phyloP scores from a whole-genome alignment of 2,888 invertebrate genomes.

The Monopis laevigella region DNA sequence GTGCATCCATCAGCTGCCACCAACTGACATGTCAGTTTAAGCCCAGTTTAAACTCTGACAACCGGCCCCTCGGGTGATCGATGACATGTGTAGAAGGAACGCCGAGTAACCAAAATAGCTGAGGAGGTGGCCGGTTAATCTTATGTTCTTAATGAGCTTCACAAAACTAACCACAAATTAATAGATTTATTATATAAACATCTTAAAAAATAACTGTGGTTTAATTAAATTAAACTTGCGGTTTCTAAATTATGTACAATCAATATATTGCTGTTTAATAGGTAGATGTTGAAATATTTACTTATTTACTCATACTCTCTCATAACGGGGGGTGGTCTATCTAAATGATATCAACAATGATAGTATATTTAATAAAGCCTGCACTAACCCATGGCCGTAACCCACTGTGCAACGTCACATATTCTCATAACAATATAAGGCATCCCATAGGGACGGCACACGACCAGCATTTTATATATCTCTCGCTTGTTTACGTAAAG shows the following conservation, averaged over 20 bases:
- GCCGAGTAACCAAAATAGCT: slow-evolving; percentile 44
- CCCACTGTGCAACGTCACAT: slow-evolving; percentile 35
- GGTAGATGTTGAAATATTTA: too few species aligned
- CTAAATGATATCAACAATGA: slow-evolving; percentile 3
- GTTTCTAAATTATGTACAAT: too few species aligned
- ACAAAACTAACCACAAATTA: slow-evolving; percentile 8
- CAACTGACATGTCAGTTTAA: slow-evolving; percentile 31
- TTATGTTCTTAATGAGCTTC: slow-evolving; percentile 36
- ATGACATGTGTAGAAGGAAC: slow-evolving; percentile 42
- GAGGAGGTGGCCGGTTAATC: slow-evolving; percentile 30
- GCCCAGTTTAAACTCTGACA: slow-evolving; percentile 48
- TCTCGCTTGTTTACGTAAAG: slow-evolving; percentile 47
- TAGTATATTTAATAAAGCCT: slow-evolving; percentile 2
- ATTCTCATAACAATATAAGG: slow-evolving; percentile 39
- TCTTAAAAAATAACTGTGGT: too few species aligned
- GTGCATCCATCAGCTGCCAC: slow-evolving; percentile 52
- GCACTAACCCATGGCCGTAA: slow-evolving; percentile 18
- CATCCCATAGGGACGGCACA: slow-evolving; percentile 55
- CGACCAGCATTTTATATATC: slow-evolving; percentile 50
- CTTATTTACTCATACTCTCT: too few species aligned
- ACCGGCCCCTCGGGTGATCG: slow-evolving; percentile 41
- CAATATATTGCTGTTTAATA: too few species aligned
- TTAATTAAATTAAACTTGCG: too few species aligned
- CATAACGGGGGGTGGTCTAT: slow-evolving; percentile 1
- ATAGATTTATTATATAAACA: too few species aligned